Percentiles rank a stretch among this genome's conserved stretches.
These are phyloP conservation scores for Eutolmus rufibarbis DNA, from an alignment of 2,888 invertebrate genomes.

Conservation along the genomic window DNA sequence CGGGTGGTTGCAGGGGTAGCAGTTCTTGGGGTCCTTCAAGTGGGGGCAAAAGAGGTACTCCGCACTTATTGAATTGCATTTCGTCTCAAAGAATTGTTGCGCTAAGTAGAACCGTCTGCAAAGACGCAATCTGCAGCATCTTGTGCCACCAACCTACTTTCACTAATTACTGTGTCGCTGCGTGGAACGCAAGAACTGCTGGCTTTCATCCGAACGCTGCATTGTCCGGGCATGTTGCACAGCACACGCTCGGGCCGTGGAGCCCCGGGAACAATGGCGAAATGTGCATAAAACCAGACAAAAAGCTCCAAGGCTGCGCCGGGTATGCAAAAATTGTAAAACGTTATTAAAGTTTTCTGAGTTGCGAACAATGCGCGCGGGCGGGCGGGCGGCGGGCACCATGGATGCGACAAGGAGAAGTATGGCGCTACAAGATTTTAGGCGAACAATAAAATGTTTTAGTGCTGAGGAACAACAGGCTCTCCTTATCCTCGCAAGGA, in stretches of 20 bases:
- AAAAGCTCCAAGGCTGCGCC: constrained; percentile 6
- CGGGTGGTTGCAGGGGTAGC: background rate
- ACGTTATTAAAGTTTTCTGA: constrained; percentile 34
- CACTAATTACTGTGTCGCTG: constrained; percentile 9
- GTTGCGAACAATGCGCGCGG: background rate
- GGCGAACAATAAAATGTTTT: constrained; percentile 33
- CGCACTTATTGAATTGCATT: background rate
- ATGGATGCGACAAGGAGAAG: constrained; percentile 15
- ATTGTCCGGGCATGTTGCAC: background rate
- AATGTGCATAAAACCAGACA: constrained; percentile 16
- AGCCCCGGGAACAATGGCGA: constrained; percentile 1
- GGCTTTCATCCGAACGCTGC: background rate
- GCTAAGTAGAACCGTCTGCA: background rate
- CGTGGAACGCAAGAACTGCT: constrained; percentile 16
- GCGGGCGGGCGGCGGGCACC: background rate
- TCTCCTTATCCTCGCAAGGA: constrained; percentile 5
- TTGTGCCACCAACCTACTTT: constrained; percentile 25
- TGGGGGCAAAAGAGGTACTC: background rate
- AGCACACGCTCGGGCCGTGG: background rate
- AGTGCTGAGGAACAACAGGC: constrained; percentile 22
- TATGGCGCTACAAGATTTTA: constrained; percentile 28
- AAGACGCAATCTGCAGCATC: background rate
- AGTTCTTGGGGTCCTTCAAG: background rate
- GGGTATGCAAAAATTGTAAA: constrained; percentile 26
- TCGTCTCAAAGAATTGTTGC: background rate